Conservation (phyloP, 2,888 invertebrate genomes). For the Thumatha senex region DNA sequence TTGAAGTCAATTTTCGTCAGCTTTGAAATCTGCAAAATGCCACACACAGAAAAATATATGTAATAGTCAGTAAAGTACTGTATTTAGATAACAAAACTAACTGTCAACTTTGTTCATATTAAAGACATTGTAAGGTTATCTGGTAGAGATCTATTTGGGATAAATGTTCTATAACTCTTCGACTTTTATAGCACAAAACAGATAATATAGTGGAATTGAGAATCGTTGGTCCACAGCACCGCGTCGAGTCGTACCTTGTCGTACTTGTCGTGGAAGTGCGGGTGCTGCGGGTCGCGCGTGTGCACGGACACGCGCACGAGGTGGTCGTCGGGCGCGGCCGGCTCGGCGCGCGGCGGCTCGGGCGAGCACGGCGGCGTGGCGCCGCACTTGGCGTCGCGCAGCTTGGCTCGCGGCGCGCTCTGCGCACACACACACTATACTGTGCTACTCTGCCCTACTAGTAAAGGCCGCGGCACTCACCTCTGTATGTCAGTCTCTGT, state of each 20-base stretch:
- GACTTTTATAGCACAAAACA: too few species aligned
- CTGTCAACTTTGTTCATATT: too few species aligned
- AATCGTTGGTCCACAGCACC: too few species aligned
- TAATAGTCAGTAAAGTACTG: background rate
- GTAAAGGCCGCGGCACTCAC: too few species aligned
- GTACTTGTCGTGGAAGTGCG: conserved; percentile 85
- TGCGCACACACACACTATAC: background rate
- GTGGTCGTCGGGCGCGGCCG: conserved; percentile 79
- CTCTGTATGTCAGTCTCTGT: too few species aligned
- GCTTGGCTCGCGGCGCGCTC: conserved; percentile 30
- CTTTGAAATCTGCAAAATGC: conserved; percentile 64
- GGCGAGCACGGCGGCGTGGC: conserved; percentile 88
- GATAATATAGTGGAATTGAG: too few species aligned
- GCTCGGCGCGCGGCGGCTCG: conserved; percentile 56
- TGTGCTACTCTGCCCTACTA: too few species aligned
- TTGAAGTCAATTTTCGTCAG: conserved; percentile 93
- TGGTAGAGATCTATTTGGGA: too few species aligned
- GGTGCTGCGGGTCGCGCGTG: conserved; percentile 86
- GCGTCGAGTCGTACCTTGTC: conserved; percentile 67
- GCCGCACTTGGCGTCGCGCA: conserved; percentile 66
- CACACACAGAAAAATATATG: background rate
- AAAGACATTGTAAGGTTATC: too few species aligned
- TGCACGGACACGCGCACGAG: conserved; percentile 89
- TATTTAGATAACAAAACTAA: too few species aligned
- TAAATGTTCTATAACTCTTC: too few species aligned